Conservation (phyloP, 2,113 vertebrate genomes). For the Numenius arquata region DNA sequence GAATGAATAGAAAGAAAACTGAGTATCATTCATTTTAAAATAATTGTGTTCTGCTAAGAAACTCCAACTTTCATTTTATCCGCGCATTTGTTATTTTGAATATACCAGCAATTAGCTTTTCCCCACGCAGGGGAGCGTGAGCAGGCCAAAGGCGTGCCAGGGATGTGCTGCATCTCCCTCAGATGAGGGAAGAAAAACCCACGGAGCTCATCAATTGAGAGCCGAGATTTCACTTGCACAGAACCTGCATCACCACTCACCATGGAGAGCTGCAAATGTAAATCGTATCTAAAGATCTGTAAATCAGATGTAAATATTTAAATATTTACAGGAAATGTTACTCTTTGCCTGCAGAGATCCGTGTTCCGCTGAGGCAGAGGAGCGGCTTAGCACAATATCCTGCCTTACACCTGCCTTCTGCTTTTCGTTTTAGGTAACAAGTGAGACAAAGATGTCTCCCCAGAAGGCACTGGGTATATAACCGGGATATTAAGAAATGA, state of each 20-base stretch:
- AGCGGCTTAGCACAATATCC: neutral
- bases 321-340: rapidly evolving
- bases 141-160: neutral
- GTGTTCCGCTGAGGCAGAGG: neutral
- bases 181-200: rapidly evolving
- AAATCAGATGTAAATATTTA: neutral
- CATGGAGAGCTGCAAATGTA: neutral
- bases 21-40: neutral
- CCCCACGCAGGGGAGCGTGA: rapidly evolving
- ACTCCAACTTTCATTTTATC: neutral
- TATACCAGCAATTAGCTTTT: neutral
- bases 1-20: neutral
- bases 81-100: neutral
- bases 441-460: neutral
- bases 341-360: neutral
- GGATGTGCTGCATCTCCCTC: neutral
- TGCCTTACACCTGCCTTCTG: neutral
- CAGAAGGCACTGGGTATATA: rapidly evolving
- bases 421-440: rapidly evolving
- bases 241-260: rapidly evolving
- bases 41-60: neutral
- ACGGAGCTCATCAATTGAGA: too few species aligned
- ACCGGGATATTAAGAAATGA: neutral
- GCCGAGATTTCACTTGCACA: neutral
- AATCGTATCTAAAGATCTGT: neutral